Conservation (phyloP, 2,797 vertebrate species). For the Lagocephalus sceleratus region DNA sequence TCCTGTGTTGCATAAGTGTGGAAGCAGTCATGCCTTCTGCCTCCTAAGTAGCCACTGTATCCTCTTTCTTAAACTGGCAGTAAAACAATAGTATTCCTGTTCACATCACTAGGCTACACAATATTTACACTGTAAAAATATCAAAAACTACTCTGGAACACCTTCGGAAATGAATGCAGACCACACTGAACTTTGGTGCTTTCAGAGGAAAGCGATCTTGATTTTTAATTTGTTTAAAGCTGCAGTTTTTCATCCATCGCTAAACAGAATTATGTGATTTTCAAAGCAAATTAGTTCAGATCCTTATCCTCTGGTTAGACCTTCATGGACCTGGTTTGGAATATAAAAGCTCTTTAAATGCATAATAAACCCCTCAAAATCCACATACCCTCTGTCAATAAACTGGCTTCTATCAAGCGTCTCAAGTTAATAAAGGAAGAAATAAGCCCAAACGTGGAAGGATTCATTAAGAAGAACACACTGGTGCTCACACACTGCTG, state of each 20-base stretch:
- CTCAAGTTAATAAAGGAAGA: constrained; percentile 4
- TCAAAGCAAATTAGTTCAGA: background rate
- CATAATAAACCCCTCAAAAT: background rate
- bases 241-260: background rate
- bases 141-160: constrained; percentile 8
- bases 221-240: no score
- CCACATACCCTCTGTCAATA: background rate
- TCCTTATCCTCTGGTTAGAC: background rate
- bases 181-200: no score
- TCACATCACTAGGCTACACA: constrained; percentile 10
- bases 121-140: constrained; percentile 25
- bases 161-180: constrained; percentile 1
- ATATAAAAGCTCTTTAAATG: constrained; percentile 4
- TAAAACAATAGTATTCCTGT: constrained; percentile 17
- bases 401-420: constrained; percentile 8
- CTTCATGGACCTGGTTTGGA: background rate
- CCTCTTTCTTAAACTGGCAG: constrained; percentile 18
- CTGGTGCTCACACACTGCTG: constrained; percentile 10
- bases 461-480: constrained; percentile 41
- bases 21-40: constrained; percentile 4
- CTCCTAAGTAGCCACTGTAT: constrained; percentile 15
- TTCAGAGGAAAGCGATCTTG: background rate
- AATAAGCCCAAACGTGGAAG: constrained; percentile 32
- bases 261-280: background rate
- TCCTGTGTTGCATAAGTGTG: constrained; percentile 3